Conservation (phyloP, 2,888 invertebrate genomes). For the Andrena bucephala region DNA sequence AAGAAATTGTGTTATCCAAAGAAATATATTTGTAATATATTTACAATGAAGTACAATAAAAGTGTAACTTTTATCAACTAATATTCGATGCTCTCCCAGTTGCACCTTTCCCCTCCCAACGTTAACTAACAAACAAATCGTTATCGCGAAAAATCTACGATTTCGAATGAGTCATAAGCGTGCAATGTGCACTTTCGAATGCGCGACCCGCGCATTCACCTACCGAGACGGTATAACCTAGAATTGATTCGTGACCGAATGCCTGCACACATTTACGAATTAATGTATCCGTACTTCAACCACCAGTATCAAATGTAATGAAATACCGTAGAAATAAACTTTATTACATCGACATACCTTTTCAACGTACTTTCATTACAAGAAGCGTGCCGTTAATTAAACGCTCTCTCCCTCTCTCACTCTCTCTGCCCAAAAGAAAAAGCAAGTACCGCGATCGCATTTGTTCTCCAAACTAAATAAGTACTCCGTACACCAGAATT, state of each 20-base stretch:
- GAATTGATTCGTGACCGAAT: not conserved
- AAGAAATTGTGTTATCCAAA: conserved; percentile 44
- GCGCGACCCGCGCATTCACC: not conserved
- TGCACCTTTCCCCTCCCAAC: not conserved
- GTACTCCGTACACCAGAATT: not conserved
- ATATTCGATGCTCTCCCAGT: not conserved
- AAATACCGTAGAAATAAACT: not conserved
- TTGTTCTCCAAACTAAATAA: not conserved
- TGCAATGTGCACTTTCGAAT: conserved; percentile 32
- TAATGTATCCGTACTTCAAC: not conserved
- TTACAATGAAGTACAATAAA: conserved; percentile 61
- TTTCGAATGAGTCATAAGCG: conserved; percentile 13
- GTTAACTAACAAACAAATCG: not conserved
- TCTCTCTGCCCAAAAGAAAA: conserved; percentile 2
- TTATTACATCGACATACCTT: conserved; percentile 3
- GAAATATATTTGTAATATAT: conserved; percentile 66
- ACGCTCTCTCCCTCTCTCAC: not conserved
- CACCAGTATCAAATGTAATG: not conserved
- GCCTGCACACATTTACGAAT: not conserved
- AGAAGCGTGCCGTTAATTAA: not conserved
- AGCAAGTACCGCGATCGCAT: not conserved
- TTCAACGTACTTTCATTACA: conserved; percentile 1
- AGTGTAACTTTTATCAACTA: conserved; percentile 33
- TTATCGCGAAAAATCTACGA: not conserved
- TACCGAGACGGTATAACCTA: conserved; percentile 35